Evolutionary conservation across 2,888 invertebrate species (phyloP).

Genomic region (Anoplius nigerrimus): DNA sequence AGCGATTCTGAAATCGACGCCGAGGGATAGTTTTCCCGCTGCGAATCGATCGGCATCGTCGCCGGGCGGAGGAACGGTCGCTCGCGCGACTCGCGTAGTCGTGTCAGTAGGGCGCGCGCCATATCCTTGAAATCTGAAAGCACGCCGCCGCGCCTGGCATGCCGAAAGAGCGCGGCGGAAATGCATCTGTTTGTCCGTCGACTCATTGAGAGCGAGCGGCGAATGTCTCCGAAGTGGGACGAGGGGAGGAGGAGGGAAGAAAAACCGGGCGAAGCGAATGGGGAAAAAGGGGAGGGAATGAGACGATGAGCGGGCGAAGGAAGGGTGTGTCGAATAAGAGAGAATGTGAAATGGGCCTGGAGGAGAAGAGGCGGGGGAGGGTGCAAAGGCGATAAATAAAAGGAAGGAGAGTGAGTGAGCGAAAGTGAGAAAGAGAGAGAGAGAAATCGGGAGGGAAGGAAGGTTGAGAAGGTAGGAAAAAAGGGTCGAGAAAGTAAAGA

Average conservation of each 20-base stretch:
- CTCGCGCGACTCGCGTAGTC: not conserved
- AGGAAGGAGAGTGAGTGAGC: too few relatives aligned
- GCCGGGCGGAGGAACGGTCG: not conserved
- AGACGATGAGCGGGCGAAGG: too few relatives aligned
- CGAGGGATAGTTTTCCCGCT: too few relatives aligned
- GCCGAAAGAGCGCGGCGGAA: conserved; percentile 53
- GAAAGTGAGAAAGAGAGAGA: conserved; percentile 3
- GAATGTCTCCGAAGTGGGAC: not conserved
- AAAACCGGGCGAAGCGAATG: too few relatives aligned
- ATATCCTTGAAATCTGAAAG: conserved; percentile 12
- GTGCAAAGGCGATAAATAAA: not conserved
- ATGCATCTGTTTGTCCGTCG: conserved; percentile 44
- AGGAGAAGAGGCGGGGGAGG: conserved; percentile 7
- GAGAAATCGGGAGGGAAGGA: not conserved
- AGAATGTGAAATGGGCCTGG: too few relatives aligned
- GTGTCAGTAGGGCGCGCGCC: not conserved
- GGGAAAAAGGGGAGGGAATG: too few relatives aligned
- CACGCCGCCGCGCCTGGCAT: conserved; percentile 9
- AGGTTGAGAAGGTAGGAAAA: conserved; percentile 3
- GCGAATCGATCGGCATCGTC: too few relatives aligned
- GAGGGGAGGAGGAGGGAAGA: too few relatives aligned
- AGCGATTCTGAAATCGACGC: too few relatives aligned
- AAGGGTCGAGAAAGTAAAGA: conserved; percentile 13
- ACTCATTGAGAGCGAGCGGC: conserved; percentile 6
- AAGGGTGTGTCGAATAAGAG: too few relatives aligned